Percentiles rank a stretch among this genome's conserved stretches.
These are phyloP conservation scores for Ctena decussata DNA, from an alignment of 2,888 invertebrate species.

Conservation along the genomic window DNA sequence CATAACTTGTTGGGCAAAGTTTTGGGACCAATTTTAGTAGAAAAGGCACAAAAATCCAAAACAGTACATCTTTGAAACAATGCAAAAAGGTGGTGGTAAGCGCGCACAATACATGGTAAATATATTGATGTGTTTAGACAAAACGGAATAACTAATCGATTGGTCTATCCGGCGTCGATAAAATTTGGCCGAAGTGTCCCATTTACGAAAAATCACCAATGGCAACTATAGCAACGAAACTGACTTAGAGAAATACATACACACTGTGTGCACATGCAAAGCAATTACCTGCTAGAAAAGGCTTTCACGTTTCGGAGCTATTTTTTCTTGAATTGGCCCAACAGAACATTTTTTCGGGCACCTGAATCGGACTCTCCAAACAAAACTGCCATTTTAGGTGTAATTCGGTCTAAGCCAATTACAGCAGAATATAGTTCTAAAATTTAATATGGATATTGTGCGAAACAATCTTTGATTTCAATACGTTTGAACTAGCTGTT, in stretches of 20 bases:
- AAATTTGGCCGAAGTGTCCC: not conserved
- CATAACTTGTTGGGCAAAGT: too few relatives aligned
- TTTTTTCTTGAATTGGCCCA: too few relatives aligned
- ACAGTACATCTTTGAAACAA: too few relatives aligned
- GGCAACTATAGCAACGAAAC: not conserved
- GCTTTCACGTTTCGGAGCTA: too few relatives aligned
- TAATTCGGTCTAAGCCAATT: slow-evolving; percentile 44
- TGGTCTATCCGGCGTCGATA: not conserved
- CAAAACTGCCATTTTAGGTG: slow-evolving; percentile 61
- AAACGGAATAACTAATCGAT: not conserved
- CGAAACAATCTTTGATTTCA: not conserved
- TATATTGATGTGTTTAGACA: too few relatives aligned
- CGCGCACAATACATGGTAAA: too few relatives aligned
- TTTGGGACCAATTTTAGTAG: too few relatives aligned
- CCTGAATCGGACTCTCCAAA: slow-evolving; percentile 13
- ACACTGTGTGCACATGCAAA: not conserved
- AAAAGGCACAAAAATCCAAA: too few relatives aligned
- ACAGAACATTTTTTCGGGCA: not conserved
- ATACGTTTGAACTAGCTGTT: too few relatives aligned
- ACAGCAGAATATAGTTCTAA: not conserved
- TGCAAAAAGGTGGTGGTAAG: too few relatives aligned
- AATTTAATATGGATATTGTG: not conserved
- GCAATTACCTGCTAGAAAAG: not conserved
- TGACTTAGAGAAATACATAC: not conserved
- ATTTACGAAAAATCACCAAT: slow-evolving; percentile 8